Evolutionary conservation across 2,797 vertebrate genomes (phyloP).

Genomic region (Benthosema pterotum): DNA sequence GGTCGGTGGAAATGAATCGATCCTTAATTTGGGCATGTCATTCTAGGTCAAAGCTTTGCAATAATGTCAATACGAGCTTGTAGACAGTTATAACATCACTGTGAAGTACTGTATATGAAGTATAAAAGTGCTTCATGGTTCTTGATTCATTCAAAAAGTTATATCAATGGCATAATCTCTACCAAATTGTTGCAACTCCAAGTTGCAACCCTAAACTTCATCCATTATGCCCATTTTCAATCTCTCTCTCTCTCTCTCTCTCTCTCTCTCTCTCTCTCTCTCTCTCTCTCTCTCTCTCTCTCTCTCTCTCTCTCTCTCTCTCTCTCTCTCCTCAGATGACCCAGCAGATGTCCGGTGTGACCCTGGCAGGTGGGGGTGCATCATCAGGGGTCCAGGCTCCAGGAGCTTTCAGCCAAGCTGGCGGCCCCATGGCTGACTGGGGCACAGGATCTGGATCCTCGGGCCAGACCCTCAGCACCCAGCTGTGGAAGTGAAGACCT

Average conservation of each 20-base stretch:
- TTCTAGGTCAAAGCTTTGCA: too few species aligned
- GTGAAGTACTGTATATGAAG: too few species aligned
- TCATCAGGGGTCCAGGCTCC: slow-evolving; percentile 7
- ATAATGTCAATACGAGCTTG: too few species aligned
- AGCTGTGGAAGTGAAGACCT: slow-evolving; percentile 93
- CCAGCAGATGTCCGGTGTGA: slow-evolving; percentile 94
- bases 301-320: background rate
- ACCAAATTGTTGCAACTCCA: too few species aligned
- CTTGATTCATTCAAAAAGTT: too few species aligned
- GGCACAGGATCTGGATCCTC: slow-evolving; percentile 78
- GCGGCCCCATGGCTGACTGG: slow-evolving; percentile 83
- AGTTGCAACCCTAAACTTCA: too few species aligned
- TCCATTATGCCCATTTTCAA: background rate
- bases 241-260: background rate
- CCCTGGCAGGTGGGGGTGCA: slow-evolving; percentile 72
- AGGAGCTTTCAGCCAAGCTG: slow-evolving; percentile 82
- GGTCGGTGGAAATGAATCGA: too few species aligned
- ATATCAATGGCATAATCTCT: too few species aligned
- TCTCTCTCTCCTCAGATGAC: slow-evolving; percentile 80
- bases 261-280: background rate
- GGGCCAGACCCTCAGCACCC: slow-evolving; percentile 97
- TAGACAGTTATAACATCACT: too few species aligned
- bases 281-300: background rate
- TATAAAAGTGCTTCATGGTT: too few species aligned
- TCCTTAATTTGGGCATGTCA: too few species aligned